Evolutionary conservation across 2,113 vertebrate species (phyloP).

Genomic region (Chaetops frenatus): DNA sequence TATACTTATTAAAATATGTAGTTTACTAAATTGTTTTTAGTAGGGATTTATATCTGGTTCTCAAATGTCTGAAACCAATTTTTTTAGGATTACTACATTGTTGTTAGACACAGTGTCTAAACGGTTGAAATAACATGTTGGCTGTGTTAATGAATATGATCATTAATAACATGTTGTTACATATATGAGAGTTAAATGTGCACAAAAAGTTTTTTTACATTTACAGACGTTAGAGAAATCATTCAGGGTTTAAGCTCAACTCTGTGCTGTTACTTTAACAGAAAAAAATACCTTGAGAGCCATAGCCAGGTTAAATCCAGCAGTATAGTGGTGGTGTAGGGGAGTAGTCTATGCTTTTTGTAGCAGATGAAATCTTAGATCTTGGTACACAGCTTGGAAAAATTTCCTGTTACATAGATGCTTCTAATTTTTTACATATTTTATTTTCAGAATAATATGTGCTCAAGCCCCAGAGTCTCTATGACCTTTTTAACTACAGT

Average conservation of each 20-base stretch:
- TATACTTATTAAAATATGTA: not conserved
- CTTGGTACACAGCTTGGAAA: not conserved
- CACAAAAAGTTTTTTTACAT: not conserved
- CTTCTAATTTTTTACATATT: not conserved
- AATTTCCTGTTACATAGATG: not conserved
- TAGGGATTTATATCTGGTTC: not conserved
- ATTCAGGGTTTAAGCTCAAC: not conserved
- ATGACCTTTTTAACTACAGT: not conserved
- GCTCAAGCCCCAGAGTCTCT: not conserved
- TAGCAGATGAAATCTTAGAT: not conserved
- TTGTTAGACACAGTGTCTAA: not conserved
- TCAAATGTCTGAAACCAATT: accelerated
- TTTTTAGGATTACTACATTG: not conserved
- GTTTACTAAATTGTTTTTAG: not conserved
- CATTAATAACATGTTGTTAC: not conserved
- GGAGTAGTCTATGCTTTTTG: not conserved
- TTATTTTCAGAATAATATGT: not conserved
- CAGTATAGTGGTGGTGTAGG: not conserved
- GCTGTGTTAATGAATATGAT: not conserved
- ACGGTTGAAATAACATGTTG: not conserved
- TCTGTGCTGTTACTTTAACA: not conserved
- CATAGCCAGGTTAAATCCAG: not conserved
- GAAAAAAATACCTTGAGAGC: not conserved
- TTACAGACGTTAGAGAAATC: not conserved
- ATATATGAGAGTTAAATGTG: not conserved